phyloP scores from a whole-genome alignment of 1,140 invertebrate species.

The Ladona fulva region DNA sequence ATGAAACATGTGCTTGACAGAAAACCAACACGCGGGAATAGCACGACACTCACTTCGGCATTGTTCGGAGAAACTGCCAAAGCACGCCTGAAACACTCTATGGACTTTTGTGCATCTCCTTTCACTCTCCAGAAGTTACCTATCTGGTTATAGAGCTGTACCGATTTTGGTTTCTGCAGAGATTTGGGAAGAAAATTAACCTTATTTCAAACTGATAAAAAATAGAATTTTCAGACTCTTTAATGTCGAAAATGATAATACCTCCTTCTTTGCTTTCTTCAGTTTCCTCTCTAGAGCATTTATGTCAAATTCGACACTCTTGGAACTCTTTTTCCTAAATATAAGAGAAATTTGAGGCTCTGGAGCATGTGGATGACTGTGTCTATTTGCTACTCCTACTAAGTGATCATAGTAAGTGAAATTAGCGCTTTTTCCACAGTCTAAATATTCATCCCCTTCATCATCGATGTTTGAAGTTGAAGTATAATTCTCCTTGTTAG shows the following conservation, averaged over 20 bases:
- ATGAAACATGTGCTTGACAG: not conserved
- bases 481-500: not conserved
- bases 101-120: conserved; percentile 70
- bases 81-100: conserved; percentile 78
- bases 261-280: conserved; percentile 70
- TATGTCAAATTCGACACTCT: conserved; percentile 63
- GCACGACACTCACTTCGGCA: conserved; percentile 52
- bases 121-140: conserved; percentile 83
- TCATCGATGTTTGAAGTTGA: conserved; percentile 34
- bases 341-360: conserved; percentile 64
- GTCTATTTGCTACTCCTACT: conserved; percentile 66
- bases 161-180: conserved; percentile 68
- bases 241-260: conserved; percentile 26
- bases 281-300: conserved; percentile 64
- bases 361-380: conserved; percentile 53
- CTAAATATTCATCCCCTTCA: conserved; percentile 52
- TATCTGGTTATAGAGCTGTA: conserved; percentile 79
- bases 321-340: conserved; percentile 58
- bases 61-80: conserved; percentile 77
- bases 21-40: conserved; percentile 13
- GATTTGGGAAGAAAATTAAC: not conserved
- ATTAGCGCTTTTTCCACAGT: conserved; percentile 79
- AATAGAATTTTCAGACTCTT: not conserved
- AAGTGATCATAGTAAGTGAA: conserved; percentile 82
- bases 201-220: not conserved